Conservation (phyloP, 2,888 invertebrate genomes). For the Spodoptera picta region DNA sequence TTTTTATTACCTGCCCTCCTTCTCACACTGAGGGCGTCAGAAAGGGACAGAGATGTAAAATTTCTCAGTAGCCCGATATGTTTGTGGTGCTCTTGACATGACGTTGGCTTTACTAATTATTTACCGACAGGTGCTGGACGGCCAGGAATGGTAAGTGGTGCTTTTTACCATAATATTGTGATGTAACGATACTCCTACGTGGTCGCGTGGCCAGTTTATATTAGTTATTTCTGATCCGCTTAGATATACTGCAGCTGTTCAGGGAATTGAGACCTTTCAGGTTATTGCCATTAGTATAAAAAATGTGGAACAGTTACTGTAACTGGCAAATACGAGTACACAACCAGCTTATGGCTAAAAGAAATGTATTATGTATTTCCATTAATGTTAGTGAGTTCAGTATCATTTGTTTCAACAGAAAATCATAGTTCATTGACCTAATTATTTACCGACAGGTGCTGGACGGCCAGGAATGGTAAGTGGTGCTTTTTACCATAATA, state of each 20-base stretch:
- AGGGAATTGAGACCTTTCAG: conserved; percentile 23
- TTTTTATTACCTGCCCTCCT: conserved; percentile 58
- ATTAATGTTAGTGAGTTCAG: not conserved
- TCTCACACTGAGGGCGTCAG: conserved; percentile 48
- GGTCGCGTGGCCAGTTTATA: conserved; percentile 34
- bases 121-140: conserved; percentile 60
- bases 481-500: conserved; percentile 33
- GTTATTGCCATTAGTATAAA: not conserved
- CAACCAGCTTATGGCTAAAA: too few relatives aligned
- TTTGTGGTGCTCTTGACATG: conserved; percentile 75
- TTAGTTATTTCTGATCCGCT: conserved; percentile 19
- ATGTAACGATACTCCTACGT: conserved; percentile 44
- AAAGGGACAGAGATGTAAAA: conserved; percentile 68
- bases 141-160: conserved; percentile 35
- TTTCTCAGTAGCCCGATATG: conserved; percentile 80
- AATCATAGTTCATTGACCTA: not conserved
- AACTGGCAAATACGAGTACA: not conserved
- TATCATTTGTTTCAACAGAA: not conserved
- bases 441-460: too few relatives aligned
- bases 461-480: too few relatives aligned
- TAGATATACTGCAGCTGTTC: conserved; percentile 34
- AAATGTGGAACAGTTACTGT: not conserved
- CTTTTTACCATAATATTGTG: conserved; percentile 37
- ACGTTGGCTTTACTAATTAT: conserved; percentile 68
- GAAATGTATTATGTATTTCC: too few relatives aligned